phyloP scores from a whole-genome alignment of 2,797 vertebrate genomes.

The Acrossocheilus wenchowensis region DNA sequence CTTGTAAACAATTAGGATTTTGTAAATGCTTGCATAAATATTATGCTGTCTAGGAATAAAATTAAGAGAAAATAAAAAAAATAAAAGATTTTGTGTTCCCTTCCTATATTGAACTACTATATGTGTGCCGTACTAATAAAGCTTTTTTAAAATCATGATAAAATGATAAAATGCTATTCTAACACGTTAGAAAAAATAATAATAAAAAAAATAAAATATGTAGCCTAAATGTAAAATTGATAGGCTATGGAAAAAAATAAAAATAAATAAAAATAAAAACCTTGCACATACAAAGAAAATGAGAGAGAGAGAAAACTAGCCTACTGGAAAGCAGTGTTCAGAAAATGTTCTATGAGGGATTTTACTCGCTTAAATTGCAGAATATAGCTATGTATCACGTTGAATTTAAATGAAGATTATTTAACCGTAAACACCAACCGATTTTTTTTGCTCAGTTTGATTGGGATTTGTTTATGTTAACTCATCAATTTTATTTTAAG shows the following conservation, averaged over 20 bases:
- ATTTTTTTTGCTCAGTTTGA: not conserved
- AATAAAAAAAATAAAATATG: not conserved
- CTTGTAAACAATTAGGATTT: not conserved
- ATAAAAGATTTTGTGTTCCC: not conserved
- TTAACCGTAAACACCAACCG: not conserved
- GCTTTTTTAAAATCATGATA: not conserved
- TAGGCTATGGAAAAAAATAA: not conserved
- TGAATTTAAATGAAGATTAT: not conserved
- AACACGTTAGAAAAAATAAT: not conserved
- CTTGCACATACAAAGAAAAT: conserved; percentile 21
- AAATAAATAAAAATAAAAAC: not conserved
- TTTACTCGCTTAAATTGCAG: not conserved
- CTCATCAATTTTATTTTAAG: not conserved
- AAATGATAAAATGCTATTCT: not conserved
- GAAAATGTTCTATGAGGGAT: not conserved
- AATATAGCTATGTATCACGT: not conserved
- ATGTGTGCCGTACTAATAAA: no score
- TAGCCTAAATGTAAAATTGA: conserved; percentile 10
- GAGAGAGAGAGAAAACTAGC: not conserved
- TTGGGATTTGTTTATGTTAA: conserved; percentile 5
- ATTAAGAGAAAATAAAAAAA: not conserved
- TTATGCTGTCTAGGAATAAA: not conserved
- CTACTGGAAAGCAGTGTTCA: conserved; percentile 52
- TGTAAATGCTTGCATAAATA: not conserved
- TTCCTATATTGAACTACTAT: not conserved